A percentile compares a stretch with the other conserved stretches of the same genome.
These are phyloP conservation scores for Heteronetta atricapilla DNA, from an alignment of 2,113 vertebrate genomes.

Conservation along the genomic window DNA sequence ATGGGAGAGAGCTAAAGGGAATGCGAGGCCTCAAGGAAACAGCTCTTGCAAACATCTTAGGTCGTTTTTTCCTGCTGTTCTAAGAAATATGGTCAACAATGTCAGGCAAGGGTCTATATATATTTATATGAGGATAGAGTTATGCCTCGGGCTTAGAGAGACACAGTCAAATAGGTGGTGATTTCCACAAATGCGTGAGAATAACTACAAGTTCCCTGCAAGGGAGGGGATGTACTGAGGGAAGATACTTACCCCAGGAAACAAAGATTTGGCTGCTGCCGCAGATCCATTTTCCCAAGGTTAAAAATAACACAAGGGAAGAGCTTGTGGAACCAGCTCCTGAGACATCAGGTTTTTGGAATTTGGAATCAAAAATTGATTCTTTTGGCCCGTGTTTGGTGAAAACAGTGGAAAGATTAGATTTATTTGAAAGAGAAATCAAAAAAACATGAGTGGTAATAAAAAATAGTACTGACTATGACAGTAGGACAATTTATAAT, in stretches of 20 bases:
- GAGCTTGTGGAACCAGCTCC: slow-evolving; percentile 37
- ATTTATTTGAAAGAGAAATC: slow-evolving; percentile 64
- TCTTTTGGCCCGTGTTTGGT: slow-evolving; percentile 48
- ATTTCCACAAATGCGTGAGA: neutral
- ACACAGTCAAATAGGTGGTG: accelerated
- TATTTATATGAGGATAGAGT: neutral
- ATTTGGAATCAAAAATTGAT: slow-evolving; percentile 52
- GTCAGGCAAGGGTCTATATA: neutral
- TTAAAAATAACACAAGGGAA: slow-evolving; percentile 38
- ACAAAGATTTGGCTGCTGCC: neutral
- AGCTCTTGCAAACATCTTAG: neutral
- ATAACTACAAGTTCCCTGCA: neutral
- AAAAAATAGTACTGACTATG: slow-evolving; percentile 46
- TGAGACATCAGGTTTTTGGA: slow-evolving; percentile 55
- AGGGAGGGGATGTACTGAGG: neutral
- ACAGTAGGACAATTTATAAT: slow-evolving; percentile 73
- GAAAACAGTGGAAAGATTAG: slow-evolving; percentile 57
- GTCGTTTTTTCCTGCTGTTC: neutral
- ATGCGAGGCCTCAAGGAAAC: neutral
- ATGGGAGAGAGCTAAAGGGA: neutral
- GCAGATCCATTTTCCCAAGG: slow-evolving; percentile 23
- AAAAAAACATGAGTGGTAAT: slow-evolving; percentile 56
- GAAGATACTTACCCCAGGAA: neutral
- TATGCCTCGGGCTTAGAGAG: neutral
- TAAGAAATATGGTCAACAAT: neutral